Evolutionary conservation across 64 coral and sea anemone species (phyloP), one percentile per base, ranked within the genome.

Genomic region (Montipora efflorescens): DNA sequence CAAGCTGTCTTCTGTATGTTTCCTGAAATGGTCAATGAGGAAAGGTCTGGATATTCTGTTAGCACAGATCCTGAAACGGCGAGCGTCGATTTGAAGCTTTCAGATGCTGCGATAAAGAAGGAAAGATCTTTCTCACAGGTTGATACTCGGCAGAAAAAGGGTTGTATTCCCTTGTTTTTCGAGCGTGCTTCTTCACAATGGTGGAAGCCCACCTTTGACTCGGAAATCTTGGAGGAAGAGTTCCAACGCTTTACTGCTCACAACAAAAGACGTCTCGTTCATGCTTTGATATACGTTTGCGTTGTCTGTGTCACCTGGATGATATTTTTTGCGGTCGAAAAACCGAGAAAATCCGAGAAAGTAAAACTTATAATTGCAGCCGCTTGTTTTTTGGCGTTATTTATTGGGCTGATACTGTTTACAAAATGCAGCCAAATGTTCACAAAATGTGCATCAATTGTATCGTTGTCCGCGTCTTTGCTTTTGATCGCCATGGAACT

Each of bases 131-230:
- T 94, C 80, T 99, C 98, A 69, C 98, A 99, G 84, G 98, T 99
- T 52, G 98, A 99, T 74, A 99, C 98, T 74, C 95, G 98, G 48
- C 79, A 85, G 50, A 96, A 99, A 70, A 99, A 99, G 79, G 98
- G 98, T 22, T 99, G 92, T 86, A 90, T 99, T 89, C 98, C 98
- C 53, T 84, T 99, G 83, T 96, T 94, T 78, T 99, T 99, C 79
- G 98, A 99, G 70, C 95, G 98, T 47, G 98, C 98, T 58, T 99
- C 98, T 84, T 99, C 98, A 74, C 90, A 92, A n/a, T 99, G 95
- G 95, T 99, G 95, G 98, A 96, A 96, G 83, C 98, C 98, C 51
- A 85, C 92, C 79, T 99, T 99, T 87, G 98, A 99, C 80, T 99
- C 98, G 81, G 55, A 94, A 82, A 92, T 93, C 64, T 94, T 99